A percentile compares a stretch with the other conserved stretches of the same genome.
Conservation (phyloP, 2,113 vertebrate genomes). For the Spea multiplicata region DNA sequence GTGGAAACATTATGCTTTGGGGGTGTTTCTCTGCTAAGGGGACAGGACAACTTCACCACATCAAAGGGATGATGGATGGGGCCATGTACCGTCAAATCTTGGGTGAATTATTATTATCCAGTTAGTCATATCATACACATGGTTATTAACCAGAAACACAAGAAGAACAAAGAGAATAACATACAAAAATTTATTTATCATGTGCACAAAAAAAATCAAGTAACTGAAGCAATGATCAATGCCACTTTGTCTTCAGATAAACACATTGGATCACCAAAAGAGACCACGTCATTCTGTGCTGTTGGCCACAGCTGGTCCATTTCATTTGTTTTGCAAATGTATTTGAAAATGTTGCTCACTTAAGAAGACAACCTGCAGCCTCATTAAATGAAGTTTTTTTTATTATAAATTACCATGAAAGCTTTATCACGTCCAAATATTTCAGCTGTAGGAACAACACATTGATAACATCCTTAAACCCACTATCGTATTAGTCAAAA, state of each 20-base stretch:
- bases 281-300: conserved; percentile 56
- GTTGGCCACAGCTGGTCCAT: conserved; percentile 58
- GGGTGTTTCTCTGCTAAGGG: no score
- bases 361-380: background rate
- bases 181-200: conserved; percentile 86
- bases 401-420: conserved; percentile 1
- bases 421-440: conserved; percentile 3
- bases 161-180: conserved; percentile 64
- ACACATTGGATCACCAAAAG: conserved; percentile 65
- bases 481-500: conserved; percentile 43
- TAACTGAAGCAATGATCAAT: conserved; percentile 77
- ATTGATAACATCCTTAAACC: conserved; percentile 23
- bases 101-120: no score
- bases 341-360: background rate
- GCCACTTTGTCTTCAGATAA: conserved; percentile 73
- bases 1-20: no score
- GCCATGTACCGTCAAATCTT: no score
- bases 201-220: conserved; percentile 78
- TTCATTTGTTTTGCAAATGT: conserved; percentile 30
- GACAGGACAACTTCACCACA: no score
- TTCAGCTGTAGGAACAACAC: background rate
- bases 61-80: no score
- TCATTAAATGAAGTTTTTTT: conserved; percentile 6
- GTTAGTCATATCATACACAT: background rate
- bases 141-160: conserved; percentile 51